phyloP scores from a whole-genome alignment of 2,113 vertebrate species.

The Todiramphus saurophagus region DNA sequence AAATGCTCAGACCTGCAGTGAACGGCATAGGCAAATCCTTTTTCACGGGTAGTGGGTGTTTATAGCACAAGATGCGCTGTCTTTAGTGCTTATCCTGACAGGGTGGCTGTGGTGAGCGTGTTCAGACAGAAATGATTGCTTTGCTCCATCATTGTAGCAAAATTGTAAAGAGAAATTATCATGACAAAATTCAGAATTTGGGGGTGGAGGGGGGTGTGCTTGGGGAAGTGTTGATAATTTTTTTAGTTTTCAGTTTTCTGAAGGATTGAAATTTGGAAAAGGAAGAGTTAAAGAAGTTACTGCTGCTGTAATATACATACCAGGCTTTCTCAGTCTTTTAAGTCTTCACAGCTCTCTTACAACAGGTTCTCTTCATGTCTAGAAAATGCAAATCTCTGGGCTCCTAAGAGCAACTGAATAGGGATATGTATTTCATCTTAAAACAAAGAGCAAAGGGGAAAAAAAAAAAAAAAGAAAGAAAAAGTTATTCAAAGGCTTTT shows the following conservation, averaged over 20 bases:
- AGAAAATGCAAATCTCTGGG: conserved; percentile 72
- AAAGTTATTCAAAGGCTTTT: conserved; percentile 79
- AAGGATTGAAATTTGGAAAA: conserved; percentile 18
- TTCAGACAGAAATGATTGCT: background rate
- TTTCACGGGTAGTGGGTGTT: background rate
- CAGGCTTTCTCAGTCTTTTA: conserved; percentile 64
- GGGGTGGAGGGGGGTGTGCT: background rate
- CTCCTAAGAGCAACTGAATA: conserved; percentile 69
- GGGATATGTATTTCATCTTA: conserved; percentile 78
- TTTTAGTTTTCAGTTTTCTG: background rate
- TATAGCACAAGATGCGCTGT: background rate
- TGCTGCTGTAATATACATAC: conserved; percentile 18
- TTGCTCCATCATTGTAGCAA: background rate
- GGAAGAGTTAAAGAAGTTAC: conserved; percentile 63
- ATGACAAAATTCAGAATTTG: background rate
- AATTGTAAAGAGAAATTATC: background rate
- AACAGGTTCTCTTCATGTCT: conserved; percentile 69
- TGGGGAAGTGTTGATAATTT: background rate
- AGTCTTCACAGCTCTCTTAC: conserved; percentile 71
- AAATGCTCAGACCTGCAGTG: background rate
- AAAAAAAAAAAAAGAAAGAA: conserved; percentile 61
- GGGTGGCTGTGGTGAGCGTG: background rate
- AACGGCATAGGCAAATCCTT: background rate
- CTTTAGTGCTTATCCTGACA: background rate
- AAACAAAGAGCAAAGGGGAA: conserved; percentile 69